Base-by-base conservation (phyloP, 2,113 vertebrate genomes). In the Centropus unirufus region DNA sequence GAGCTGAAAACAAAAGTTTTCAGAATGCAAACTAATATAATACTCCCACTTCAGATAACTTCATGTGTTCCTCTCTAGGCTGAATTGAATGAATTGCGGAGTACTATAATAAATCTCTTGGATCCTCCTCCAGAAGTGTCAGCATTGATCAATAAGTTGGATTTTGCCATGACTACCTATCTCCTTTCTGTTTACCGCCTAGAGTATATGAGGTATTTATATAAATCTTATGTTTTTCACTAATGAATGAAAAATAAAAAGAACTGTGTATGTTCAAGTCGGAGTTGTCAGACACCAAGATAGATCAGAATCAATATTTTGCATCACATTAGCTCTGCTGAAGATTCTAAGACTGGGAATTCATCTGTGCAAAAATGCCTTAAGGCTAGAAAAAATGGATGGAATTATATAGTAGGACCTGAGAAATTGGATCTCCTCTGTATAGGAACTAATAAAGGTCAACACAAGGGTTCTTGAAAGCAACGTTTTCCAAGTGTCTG, bases 91-190 rank as follows among this genome's bases (percentile, higher is more conserved):
- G 99, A 99, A 27, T 94, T 99, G 44, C 98, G 99, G 8, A 97
- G 98, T 86, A 99, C 99, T 95, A 99, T 99, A 91, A 98, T 98
- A 93, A 99, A 99, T 82, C 98, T 99, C 59, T 96, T 99, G 61
- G 99, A 99, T 93, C 99, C 99, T 5, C 97, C 98, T 75, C 99
- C 99, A 3, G 99, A 99, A 92, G 99, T 98, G 58, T 98, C 98
- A 6, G 99, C 99, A 0, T 96, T 99, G 96, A 99, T 99, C 96
- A 99, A 99, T 98, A 99, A 99, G 93, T 95, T 99, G 34, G 99
- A 99, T 96, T 99, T 99, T 26, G 99, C 99, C 91, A 99, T 99
- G 99, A 99, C 98, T 52, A 99, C 99, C 6, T 99, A 99, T 80
- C 98, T 99, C 64, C 98, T 99, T 18, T 99, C 99, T 16, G 99